Base-by-base conservation (phyloP, 2,113 vertebrate genomes). In the Galemys pyrenaicus region DNA sequence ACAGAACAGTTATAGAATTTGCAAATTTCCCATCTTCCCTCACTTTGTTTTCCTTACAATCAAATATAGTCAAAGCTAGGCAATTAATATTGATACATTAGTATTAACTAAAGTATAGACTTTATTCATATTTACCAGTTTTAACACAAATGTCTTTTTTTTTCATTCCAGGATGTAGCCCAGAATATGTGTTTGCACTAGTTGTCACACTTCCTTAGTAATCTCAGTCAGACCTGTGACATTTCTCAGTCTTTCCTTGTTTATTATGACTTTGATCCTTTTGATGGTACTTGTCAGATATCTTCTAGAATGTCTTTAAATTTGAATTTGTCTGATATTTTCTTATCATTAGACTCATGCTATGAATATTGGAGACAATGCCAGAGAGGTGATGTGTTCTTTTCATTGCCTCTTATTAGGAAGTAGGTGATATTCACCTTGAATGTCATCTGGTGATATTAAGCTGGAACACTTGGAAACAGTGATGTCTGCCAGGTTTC, bases 21-120 rank as follows among this genome's bases (percentile, higher is more conserved):
- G 0, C 3, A 30, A 4, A n/a, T 2, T 70, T 67, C 44, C 7
- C 1, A 0, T 60, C 60, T 2, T 39, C 6, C 2, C 3, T 89
- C 32, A 39, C 6, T 5, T 13, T 85, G 12, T 46, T 88, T 88
- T 26, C 6, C 37, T 71, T n/a, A n/a, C 26, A 32, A 2, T 26
- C 11, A 58, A n/a, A n/a, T n/a, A n/a, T 12, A 68, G 15, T 71
- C 73, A 65, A 94, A 93, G 67, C 11, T 67, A 68, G 74, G 6
- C 49, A 67, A n/a, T 39, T 67, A 51, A 71, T 15, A 51, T 65
- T 62, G 15, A 16, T 30, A 49, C 6, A 83, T 44, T 19, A 37
- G 15, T 39, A 70, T 65, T 81, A 62, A 58, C 6, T 80, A 28
- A 91, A 64, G 54, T 83, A 49, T 6, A 89, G 26, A 83, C 1